phyloP scores from a whole-genome alignment of 1,140 invertebrate genomes.

The Ostrea edulis region DNA sequence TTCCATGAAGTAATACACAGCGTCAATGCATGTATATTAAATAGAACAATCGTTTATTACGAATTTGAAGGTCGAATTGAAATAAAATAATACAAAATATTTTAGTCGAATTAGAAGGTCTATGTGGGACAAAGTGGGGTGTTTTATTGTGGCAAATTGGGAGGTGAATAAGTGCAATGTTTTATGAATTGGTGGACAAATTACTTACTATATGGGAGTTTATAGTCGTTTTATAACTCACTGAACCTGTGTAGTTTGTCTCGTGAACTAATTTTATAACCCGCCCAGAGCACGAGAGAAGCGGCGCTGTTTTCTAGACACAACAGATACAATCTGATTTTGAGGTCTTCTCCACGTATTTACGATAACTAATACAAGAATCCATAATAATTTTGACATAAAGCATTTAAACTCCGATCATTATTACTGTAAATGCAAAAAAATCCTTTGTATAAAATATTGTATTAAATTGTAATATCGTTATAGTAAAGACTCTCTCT shows the following conservation, averaged over 20 bases:
- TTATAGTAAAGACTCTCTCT: no score
- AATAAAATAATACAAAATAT: no score
- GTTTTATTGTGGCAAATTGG: slow-evolving; percentile 9
- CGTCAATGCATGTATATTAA: no score
- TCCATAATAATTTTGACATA: background rate
- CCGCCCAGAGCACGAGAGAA: slow-evolving; percentile 14
- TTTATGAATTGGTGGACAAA: slow-evolving; percentile 21
- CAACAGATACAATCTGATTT: background rate
- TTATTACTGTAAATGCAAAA: background rate
- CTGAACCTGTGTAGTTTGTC: slow-evolving; percentile 7
- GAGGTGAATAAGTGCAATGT: slow-evolving; percentile 23
- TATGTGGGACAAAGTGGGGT: background rate
- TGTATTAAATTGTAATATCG: no score
- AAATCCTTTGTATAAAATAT: no score
- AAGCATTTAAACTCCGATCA: background rate
- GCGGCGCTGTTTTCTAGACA: background rate
- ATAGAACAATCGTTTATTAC: no score
- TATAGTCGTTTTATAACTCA: slow-evolving; percentile 21
- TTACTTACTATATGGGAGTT: slow-evolving; percentile 15
- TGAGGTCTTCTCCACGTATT: background rate
- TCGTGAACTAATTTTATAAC: slow-evolving; percentile 31
- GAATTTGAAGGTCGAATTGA: no score
- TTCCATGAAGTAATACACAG: no score
- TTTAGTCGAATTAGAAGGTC: no score
- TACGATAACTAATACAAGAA: background rate